Evolutionary conservation across 2,113 vertebrate genomes (phyloP).

Genomic region (Eupsittula cactorum): DNA sequence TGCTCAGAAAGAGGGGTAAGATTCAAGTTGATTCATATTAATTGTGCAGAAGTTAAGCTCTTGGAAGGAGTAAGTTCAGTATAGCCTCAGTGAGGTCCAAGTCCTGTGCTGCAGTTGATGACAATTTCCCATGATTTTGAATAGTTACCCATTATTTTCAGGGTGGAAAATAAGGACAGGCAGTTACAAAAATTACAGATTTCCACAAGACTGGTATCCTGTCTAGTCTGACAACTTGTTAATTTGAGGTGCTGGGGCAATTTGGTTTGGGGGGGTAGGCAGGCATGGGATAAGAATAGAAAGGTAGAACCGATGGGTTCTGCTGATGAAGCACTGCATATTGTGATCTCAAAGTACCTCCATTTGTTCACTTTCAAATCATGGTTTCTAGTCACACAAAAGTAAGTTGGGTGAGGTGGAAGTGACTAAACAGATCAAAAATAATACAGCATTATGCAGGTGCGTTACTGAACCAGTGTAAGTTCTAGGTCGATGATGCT

Average conservation of each 20-base stretch:
- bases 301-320: not conserved
- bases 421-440: not conserved
- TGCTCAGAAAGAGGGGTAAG: not conserved
- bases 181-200: not conserved
- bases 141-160: not conserved
- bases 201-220: not conserved
- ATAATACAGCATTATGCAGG: not conserved
- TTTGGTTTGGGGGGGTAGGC: not conserved
- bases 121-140: not conserved
- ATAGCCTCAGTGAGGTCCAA: not conserved
- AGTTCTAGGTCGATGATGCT: not conserved
- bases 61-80: not conserved
- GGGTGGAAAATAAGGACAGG: not conserved
- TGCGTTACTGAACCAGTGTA: not conserved
- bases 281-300: not conserved
- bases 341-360: not conserved
- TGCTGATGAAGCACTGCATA: not conserved
- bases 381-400: not conserved
- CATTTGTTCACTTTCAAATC: not conserved
- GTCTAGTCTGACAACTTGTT: not conserved
- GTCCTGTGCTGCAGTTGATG: not conserved
- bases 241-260: not conserved
- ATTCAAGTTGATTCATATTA: not conserved
- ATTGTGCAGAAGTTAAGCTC: not conserved
- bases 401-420: not conserved